These are phyloP conservation scores for Paralichthys olivaceus DNA, from an alignment of 2,113 vertebrate genomes.

Conservation along the genomic window DNA sequence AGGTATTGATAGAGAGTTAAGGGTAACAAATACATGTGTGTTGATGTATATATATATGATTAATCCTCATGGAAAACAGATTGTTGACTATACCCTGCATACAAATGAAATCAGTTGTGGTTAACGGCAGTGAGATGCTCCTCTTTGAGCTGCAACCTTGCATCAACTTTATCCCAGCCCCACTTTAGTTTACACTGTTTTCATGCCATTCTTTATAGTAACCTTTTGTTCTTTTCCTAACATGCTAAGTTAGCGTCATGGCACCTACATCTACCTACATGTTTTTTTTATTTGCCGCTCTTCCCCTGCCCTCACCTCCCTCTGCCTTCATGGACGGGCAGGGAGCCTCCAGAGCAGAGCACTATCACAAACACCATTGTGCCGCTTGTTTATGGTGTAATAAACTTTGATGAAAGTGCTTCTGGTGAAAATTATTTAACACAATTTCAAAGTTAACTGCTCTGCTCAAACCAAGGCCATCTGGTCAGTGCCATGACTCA, in stretches of 20 bases:
- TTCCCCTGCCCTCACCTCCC: neutral
- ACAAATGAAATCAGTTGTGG: neutral
- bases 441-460: slow-evolving; percentile 54
- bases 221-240: neutral
- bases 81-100: neutral
- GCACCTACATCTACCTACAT: slow-evolving; percentile 3
- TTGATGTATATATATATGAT: neutral
- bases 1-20: neutral
- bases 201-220: neutral
- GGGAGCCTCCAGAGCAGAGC: slow-evolving; percentile 34
- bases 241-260: too few species aligned
- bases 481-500: slow-evolving; percentile 60
- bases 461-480: slow-evolving; percentile 59
- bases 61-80: neutral
- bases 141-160: too few species aligned
- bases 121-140: too few species aligned
- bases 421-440: slow-evolving; percentile 53
- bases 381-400: slow-evolving; percentile 47
- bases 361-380: slow-evolving; percentile 39
- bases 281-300: neutral
- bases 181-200: neutral
- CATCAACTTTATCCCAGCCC: neutral
- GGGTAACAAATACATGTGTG: neutral
- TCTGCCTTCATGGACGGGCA: slow-evolving; percentile 15
- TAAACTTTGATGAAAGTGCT: slow-evolving; percentile 64